A percentile compares a stretch with the other conserved stretches of the same genome.
phyloP scores from a whole-genome alignment of 1,140 invertebrate genomes.

The Penaeus indicus region DNA sequence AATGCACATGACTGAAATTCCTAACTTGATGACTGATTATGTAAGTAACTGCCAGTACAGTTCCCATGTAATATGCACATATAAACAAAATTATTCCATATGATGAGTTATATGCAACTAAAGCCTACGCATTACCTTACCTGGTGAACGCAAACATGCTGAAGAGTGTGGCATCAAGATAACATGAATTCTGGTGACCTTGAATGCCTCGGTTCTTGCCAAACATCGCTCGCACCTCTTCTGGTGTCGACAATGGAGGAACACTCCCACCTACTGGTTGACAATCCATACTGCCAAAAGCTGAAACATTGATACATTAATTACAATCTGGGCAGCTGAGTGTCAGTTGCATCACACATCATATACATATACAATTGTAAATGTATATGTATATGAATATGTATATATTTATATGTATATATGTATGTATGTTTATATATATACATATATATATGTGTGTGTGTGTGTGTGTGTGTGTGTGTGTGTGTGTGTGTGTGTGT shows the following conservation, averaged over 20 bases:
- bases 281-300: conserved; percentile 79
- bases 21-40: no score
- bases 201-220: conserved; percentile 82
- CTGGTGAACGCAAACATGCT: conserved; percentile 67
- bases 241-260: conserved; percentile 68
- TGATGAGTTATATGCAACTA: neutral
- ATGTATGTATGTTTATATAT: no score
- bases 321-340: no score
- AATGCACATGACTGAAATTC: no score
- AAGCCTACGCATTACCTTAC: conserved; percentile 24
- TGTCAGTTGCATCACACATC: no score
- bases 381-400: conserved; percentile 2
- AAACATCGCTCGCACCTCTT: conserved; percentile 65
- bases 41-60: no score
- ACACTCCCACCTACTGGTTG: conserved; percentile 84
- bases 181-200: conserved; percentile 98
- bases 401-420: neutral
- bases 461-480: no score
- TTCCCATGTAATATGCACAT: no score
- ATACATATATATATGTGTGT: no score
- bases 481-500: no score
- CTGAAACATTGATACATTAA: conserved; percentile 46
- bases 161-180: conserved; percentile 85
- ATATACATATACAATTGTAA: neutral
- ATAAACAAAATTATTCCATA: neutral